Evolutionary conservation across 2,888 invertebrate genomes (phyloP).

Genomic region (Cenopis cana): DNA sequence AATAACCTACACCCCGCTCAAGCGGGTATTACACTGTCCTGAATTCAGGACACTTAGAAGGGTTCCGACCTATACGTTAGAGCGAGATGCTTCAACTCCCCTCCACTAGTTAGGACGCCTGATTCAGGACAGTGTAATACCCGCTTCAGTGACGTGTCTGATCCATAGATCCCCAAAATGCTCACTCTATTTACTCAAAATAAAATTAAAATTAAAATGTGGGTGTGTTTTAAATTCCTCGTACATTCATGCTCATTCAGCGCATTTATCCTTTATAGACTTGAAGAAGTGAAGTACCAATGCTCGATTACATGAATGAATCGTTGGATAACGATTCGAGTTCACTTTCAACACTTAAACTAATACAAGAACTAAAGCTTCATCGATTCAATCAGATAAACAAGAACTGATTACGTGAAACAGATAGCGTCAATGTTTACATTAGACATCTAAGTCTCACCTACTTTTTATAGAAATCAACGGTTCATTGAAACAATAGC

Average conservation of each 20-base stretch:
- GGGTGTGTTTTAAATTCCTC: conserved; percentile 11
- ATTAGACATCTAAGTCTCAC: conserved; percentile 24
- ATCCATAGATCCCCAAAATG: too few relatives aligned
- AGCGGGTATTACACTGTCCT: too few relatives aligned
- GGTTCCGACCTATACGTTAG: too few relatives aligned
- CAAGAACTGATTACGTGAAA: conserved; percentile 37
- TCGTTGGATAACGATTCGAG: conserved; percentile 21
- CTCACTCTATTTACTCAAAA: too few relatives aligned
- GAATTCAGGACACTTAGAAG: too few relatives aligned
- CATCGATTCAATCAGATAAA: conserved; percentile 22
- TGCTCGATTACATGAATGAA: conserved; percentile 18
- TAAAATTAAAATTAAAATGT: too few relatives aligned
- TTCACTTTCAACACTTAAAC: conserved; percentile 28
- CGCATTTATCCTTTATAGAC: too few relatives aligned
- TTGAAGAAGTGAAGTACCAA: conserved; percentile 25
- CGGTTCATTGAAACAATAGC: conserved; percentile 24
- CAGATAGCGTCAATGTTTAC: conserved; percentile 32
- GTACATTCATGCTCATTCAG: conserved; percentile 1
- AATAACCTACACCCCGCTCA: too few relatives aligned
- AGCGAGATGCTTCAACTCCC: too few relatives aligned
- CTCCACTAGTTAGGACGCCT: too few relatives aligned
- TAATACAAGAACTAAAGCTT: conserved; percentile 3
- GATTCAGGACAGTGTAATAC: too few relatives aligned
- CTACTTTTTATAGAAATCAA: conserved; percentile 34
- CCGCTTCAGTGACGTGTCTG: too few relatives aligned